These are phyloP conservation scores for Halictus quadricinctus DNA, from an alignment of 2,888 invertebrate species.

Conservation along the genomic window DNA sequence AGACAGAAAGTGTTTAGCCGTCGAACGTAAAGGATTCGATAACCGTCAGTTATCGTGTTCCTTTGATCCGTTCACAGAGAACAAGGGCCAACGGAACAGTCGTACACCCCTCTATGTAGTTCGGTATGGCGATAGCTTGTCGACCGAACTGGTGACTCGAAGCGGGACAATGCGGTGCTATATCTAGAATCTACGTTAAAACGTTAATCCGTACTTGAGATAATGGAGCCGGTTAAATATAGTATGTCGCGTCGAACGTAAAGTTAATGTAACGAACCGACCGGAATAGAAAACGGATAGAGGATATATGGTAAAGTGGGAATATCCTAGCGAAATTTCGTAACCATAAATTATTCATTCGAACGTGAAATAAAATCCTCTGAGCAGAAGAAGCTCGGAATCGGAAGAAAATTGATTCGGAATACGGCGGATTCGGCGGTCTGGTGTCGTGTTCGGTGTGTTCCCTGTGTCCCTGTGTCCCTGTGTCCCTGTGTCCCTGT, in stretches of 20 bases:
- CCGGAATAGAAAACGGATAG: neutral
- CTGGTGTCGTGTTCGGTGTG: neutral
- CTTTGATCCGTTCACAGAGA: neutral
- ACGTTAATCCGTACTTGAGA: neutral
- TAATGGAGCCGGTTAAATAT: neutral
- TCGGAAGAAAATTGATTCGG: conserved; percentile 40
- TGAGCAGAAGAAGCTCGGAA: neutral
- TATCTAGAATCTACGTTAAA: neutral
- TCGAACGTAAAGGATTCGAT: neutral
- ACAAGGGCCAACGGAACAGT: neutral
- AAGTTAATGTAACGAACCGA: neutral
- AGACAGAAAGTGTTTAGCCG: neutral
- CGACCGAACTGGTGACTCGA: neutral
- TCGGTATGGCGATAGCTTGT: neutral
- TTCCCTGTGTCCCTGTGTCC: no score
- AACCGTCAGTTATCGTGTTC: neutral
- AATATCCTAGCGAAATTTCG: conserved; percentile 13
- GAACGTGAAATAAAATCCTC: conserved; percentile 29
- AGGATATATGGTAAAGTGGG: neutral
- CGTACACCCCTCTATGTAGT: neutral
- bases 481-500: no score
- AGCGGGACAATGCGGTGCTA: neutral
- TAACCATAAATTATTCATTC: conserved; percentile 54
- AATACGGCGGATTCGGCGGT: neutral
- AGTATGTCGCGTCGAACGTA: neutral